These are phyloP conservation scores for Danio aesculapii DNA, from an alignment of 2,797 vertebrate genomes.

Conservation along the genomic window DNA sequence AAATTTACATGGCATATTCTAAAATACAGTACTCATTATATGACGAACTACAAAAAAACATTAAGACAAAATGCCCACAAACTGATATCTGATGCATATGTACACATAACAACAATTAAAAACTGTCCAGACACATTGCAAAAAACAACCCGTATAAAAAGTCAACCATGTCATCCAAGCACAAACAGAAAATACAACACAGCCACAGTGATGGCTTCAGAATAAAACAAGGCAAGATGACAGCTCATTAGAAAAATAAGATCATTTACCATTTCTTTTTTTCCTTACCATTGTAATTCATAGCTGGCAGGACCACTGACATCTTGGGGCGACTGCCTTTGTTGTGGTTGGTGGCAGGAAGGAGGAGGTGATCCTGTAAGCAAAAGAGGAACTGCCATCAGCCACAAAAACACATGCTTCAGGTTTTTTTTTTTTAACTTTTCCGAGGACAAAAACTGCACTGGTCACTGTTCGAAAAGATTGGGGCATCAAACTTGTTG, in stretches of 20 bases:
- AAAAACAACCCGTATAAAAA: not conserved
- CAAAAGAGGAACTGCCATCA: conserved; percentile 59
- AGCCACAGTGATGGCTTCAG: not conserved
- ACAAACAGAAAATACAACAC: not conserved
- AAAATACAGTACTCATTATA: not conserved
- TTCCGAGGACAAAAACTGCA: not conserved
- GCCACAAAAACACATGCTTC: conserved; percentile 15
- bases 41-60: not conserved
- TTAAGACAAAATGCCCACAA: not conserved
- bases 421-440: conserved; percentile 23
- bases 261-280: not conserved
- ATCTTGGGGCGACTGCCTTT: conserved; percentile 97
- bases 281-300: conserved; percentile 93
- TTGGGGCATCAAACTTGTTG: not conserved
- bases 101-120: not conserved
- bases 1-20: not conserved
- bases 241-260: not conserved
- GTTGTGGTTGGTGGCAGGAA: conserved; percentile 95
- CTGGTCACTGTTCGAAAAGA: not conserved
- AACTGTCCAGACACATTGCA: not conserved
- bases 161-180: not conserved
- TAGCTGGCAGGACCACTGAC: conserved; percentile 93
- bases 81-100: no score
- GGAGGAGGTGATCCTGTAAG: conserved; percentile 93
- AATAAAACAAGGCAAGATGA: not conserved